These are phyloP conservation scores for Drosophila greeni DNA, from an alignment of 2,888 invertebrate species.

Conservation along the genomic window DNA sequence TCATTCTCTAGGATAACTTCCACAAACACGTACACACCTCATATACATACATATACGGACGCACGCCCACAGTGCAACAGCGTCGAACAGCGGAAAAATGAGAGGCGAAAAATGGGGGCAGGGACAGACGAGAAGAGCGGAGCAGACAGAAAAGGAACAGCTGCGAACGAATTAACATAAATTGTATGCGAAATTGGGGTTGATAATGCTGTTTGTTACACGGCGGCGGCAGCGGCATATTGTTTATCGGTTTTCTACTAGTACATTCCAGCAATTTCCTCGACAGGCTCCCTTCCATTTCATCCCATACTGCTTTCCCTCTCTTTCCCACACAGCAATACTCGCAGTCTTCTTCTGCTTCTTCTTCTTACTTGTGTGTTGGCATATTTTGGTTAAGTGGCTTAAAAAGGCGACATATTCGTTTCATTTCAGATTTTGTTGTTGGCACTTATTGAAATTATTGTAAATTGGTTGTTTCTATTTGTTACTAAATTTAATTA, in stretches of 20 bases:
- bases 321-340: constrained; percentile 26
- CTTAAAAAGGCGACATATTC: constrained; percentile 23
- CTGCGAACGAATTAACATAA: constrained; percentile 33
- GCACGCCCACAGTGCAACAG: constrained; percentile 45
- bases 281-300: constrained; percentile 18
- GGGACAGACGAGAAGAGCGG: constrained; percentile 32
- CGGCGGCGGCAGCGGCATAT: constrained; percentile 45
- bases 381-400: constrained; percentile 42
- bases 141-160: constrained; percentile 33
- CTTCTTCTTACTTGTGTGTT: constrained; percentile 47
- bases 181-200: constrained; percentile 42
- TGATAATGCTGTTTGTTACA: constrained; percentile 42
- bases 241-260: constrained; percentile 43
- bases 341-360: constrained; percentile 7
- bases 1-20: constrained; percentile 56
- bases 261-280: constrained; percentile 60
- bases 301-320: constrained; percentile 12
- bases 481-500: constrained; percentile 58
- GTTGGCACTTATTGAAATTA: constrained; percentile 39
- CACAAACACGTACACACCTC: constrained; percentile 30
- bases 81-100: constrained; percentile 32
- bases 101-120: constrained; percentile 54
- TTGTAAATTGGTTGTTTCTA: constrained; percentile 35
- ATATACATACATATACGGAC: constrained; percentile 11
- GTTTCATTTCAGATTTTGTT: constrained; percentile 21